Percentiles rank a stretch among this genome's conserved stretches.
Evolutionary conservation across 2,797 vertebrate genomes (phyloP).

Genomic region (Adelosebastes latens): DNA sequence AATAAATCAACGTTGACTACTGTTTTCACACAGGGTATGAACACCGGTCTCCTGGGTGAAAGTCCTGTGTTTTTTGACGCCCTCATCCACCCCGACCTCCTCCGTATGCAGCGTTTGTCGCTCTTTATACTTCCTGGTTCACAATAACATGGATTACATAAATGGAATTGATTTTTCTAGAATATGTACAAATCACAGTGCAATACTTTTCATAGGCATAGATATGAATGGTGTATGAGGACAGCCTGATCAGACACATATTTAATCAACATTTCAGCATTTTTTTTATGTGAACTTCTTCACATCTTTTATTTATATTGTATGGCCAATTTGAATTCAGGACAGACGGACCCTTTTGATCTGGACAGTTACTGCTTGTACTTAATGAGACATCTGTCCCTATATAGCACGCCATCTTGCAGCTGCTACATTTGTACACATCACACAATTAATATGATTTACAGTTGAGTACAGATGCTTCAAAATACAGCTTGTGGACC

Average conservation of each 20-base stretch:
- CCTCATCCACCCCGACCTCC: no score
- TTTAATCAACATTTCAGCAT: neutral
- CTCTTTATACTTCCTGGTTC: no score
- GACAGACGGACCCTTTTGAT: neutral
- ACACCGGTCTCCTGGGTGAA: no score
- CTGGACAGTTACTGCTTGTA: neutral
- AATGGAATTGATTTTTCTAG: no score
- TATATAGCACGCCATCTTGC: no score
- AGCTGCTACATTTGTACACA: neutral
- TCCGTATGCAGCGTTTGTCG: no score
- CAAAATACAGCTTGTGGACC: neutral
- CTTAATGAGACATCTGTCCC: neutral
- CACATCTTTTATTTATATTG: neutral
- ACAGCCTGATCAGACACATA: neutral
- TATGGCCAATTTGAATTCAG: neutral
- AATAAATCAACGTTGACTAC: no score
- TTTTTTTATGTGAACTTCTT: neutral
- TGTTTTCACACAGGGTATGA: no score
- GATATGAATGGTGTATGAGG: no score
- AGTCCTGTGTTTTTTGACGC: no score
- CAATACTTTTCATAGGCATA: no score
- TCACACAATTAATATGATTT: neutral
- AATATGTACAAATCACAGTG: neutral
- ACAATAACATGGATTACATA: neutral
- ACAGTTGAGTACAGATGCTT: neutral